These are phyloP conservation scores for Synanthedon tipuliformis DNA, from an alignment of 2,888 invertebrate species.

Conservation along the genomic window DNA sequence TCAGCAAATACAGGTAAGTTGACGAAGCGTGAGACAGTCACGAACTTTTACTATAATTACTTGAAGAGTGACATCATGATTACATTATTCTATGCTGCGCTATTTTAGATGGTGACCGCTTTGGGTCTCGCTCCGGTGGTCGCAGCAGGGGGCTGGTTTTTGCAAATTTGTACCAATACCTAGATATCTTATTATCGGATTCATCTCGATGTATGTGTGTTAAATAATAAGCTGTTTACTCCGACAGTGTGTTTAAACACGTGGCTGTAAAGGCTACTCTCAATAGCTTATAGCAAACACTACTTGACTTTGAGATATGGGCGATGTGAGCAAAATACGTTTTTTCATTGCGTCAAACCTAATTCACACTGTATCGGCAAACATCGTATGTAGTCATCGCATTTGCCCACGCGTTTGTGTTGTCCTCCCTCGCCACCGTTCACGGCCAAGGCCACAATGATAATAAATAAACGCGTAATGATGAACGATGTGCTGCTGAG, in stretches of 20 bases:
- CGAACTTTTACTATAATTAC: slow-evolving; percentile 36
- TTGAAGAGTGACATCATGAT: slow-evolving; percentile 28
- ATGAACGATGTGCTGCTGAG: slow-evolving; percentile 53
- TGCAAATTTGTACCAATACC: slow-evolving; percentile 9
- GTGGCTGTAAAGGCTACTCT: not conserved
- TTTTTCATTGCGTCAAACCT: slow-evolving; percentile 28
- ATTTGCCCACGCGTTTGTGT: slow-evolving; percentile 37
- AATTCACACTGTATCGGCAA: slow-evolving; percentile 23
- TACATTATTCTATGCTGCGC: slow-evolving; percentile 18
- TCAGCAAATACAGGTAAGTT: slow-evolving; percentile 8
- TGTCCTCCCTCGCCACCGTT: slow-evolving; percentile 43
- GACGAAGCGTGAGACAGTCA: slow-evolving; percentile 22
- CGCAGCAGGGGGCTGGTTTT: slow-evolving; percentile 25
- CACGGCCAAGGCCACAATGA: slow-evolving; percentile 66
- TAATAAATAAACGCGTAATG: slow-evolving; percentile 55
- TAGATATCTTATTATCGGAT: not conserved
- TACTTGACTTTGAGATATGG: slow-evolving; percentile 9
- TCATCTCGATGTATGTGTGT: too few species aligned
- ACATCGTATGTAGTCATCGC: slow-evolving; percentile 26
- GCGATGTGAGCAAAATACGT: slow-evolving; percentile 19
- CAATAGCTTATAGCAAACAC: not conserved
- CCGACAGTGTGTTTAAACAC: too few species aligned
- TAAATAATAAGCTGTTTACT: not conserved
- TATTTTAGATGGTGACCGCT: slow-evolving; percentile 19
- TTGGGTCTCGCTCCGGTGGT: slow-evolving; percentile 21